A percentile compares a stretch with the other conserved stretches of the same genome.
Evolutionary conservation across 2,797 vertebrate species (phyloP).

Genomic region (Muraenolepis orangiensis): DNA sequence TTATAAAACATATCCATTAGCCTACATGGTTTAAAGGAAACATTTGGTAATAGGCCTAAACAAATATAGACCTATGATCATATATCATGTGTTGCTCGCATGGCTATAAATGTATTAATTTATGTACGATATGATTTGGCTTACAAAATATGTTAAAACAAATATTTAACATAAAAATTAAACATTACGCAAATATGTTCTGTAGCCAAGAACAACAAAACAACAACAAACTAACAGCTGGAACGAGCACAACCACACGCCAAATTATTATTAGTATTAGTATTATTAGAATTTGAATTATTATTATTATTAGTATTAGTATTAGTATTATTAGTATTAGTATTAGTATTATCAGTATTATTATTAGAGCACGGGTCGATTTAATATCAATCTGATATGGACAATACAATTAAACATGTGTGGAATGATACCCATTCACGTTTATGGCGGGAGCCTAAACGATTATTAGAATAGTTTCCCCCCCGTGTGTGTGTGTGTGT

Average conservation of each 20-base stretch:
- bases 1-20: too few relatives aligned
- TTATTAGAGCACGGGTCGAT: conserved; percentile 74
- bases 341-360: conserved; percentile 84
- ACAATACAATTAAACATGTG: conserved; percentile 91
- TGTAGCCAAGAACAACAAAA: too few relatives aligned
- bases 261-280: too few relatives aligned
- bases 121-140: neutral
- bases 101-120: neutral
- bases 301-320: conserved; percentile 84
- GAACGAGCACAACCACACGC: too few relatives aligned
- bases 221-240: conserved; percentile 40
- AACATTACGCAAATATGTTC: neutral
- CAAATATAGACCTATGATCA: too few relatives aligned
- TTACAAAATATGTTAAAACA: too few relatives aligned
- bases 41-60: too few relatives aligned
- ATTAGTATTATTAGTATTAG: conserved; percentile 84
- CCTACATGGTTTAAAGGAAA: too few relatives aligned
- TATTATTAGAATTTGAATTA: too few relatives aligned
- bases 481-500: too few relatives aligned
- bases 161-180: neutral
- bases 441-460: conserved; percentile 7
- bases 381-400: conserved; percentile 83
- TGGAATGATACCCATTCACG: conserved; percentile 72
- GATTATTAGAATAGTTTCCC: neutral
- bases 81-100: neutral